Evolutionary conservation across 2,797 vertebrate species (phyloP), one percentile per base, ranked within the genome.

Genomic region (Enteromius mattozi): DNA sequence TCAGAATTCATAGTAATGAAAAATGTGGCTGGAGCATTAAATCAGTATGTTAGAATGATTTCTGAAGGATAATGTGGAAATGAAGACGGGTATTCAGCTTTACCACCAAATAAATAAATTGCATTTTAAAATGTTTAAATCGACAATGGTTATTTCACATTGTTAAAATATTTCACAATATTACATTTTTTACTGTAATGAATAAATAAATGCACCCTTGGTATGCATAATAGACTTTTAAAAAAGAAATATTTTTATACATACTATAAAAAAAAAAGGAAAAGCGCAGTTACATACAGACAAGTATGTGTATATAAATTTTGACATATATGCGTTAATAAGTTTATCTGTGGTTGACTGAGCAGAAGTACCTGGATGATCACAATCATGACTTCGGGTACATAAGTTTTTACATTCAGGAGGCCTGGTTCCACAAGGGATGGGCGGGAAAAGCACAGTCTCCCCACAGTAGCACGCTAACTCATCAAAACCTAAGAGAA

Each of bases 371-470:
- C 98, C 97, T 90, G 96, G 97, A 91, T 99, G 98, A 88, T 99
- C 96, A 87, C 98, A 99, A 63, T 98, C 97, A 72, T 99, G 98
- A 51, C 95, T 89, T 80, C 97, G 95, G 19, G 96, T 96, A 51
- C 98, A 99, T 9, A 94, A 86, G 70, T 95, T 98, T 90, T 98
- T 97, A 92, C 98, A 99, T 90, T 99, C 98, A 0, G 98, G 98
- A 27, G 98, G 97, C 84, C 96, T 97, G 24, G 98, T 99, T 86
- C 97, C 98, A 91, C 98, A 99, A 35, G 97, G 93, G 81, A 99
- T 95, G 24, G 98, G 98, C 0, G 98, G 98, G 86, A 96, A 99
- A 91, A 99, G 94, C 80, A 99, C 95, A 0, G 96, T 96, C 80
- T 96, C 94, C 0, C 97, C 98, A 89, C 98, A 99, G 85, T 98